Evolutionary conservation across 2,113 vertebrate species (phyloP), one percentile per base, ranked within the genome.

Genomic region (Paralichthys olivaceus): DNA sequence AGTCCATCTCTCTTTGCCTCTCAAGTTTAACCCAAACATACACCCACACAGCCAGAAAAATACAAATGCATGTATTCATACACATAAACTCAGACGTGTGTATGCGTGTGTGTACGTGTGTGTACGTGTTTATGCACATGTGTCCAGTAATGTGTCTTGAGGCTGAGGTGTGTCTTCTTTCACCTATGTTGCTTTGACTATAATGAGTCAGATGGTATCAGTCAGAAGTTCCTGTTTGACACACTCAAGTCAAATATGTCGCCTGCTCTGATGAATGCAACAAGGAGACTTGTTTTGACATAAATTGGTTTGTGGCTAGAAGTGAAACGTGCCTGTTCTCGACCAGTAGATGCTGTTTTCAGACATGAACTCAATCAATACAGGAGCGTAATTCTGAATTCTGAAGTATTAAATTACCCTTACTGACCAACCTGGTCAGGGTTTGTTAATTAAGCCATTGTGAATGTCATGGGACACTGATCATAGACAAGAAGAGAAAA

Each of bases 141-240:
- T 9, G 1, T n/a, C 20, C 59, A 51, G 43, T 58, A 49, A 23
- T 3, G 14, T 32, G 4, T 45, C 67, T 26, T 8, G 5, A 60
- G 70, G 77, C 66, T 54, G 7, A 72, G 90, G 87, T 59, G 69
- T 78, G 80, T 57, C 3, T 5, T 74, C 47, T 20, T 5, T 43
- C 5, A 26, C 2, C 14, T 61, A 47, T 0, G 0, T 40, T 81
- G 76, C 86, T 90, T 90, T 81, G 81, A 81, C 84, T 62, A 4
- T 59, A 28, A 56, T 58, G 1, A 60, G 60, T 22, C 37, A 19
- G 40, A 68, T 67, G 70, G 66, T 69, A 29, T 88, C 43, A 61
- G 69, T 71, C 62, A 75, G 26, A 2, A 55, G 60, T 22, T 69
- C 7, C 22, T 25, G 25, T 58, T 34, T 66, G 56, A 84, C 20